These are phyloP conservation scores for Helicorthomorpha holstii DNA, from an alignment of 1,140 invertebrate genomes.

Conservation along the genomic window DNA sequence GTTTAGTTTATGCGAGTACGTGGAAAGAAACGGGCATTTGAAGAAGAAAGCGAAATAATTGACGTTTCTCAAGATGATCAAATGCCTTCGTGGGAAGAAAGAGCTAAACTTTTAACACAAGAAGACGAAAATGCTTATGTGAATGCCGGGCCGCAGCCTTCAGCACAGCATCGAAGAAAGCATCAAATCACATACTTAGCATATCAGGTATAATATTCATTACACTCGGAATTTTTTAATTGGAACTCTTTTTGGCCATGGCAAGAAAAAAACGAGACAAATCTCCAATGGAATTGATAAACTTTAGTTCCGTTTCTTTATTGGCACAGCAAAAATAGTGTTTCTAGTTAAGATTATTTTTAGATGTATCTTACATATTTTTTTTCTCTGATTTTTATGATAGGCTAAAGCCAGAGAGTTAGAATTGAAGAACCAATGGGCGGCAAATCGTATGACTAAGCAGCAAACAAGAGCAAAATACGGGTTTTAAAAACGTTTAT, in stretches of 20 bases:
- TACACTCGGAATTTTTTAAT: not conserved
- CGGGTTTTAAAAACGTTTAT: conserved; percentile 6
- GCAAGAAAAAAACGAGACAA: not conserved
- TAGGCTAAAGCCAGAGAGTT: conserved; percentile 83
- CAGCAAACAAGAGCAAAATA: conserved; percentile 45
- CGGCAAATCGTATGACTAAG: conserved; percentile 61
- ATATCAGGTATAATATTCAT: conserved; percentile 42
- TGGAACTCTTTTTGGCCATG: not conserved
- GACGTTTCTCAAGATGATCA: conserved; percentile 71
- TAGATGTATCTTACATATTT: not conserved
- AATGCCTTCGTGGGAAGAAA: conserved; percentile 54
- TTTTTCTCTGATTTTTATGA: conserved; percentile 19
- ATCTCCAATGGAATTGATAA: no score
- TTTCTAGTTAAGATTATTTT: not conserved
- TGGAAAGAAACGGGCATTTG: conserved; percentile 30
- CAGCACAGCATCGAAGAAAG: conserved; percentile 54
- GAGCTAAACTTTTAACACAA: conserved; percentile 64
- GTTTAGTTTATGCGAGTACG: conserved; percentile 27
- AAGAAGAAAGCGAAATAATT: conserved; percentile 44
- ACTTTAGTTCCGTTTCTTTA: no score
- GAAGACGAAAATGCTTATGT: conserved; percentile 38
- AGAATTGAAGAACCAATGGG: conserved; percentile 86
- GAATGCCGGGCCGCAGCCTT: conserved; percentile 39
- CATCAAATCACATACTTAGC: conserved; percentile 94
- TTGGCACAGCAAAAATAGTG: no score